Base-by-base conservation (phyloP, 2,888 invertebrate species). In the Synanthedon vespiformis region DNA sequence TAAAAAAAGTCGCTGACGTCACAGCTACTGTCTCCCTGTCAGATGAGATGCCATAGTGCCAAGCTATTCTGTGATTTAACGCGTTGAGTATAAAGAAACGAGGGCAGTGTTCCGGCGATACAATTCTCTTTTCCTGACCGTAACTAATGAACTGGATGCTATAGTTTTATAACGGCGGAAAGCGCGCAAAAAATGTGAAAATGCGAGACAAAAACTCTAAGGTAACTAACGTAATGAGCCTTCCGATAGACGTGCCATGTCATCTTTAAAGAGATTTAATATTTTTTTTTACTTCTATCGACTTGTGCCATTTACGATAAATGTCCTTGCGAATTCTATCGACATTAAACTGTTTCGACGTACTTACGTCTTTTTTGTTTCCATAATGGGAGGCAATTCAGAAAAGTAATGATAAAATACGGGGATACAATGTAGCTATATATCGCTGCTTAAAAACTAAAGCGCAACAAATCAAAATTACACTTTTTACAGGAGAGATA, bases 91-190 rank as follows among this genome's bases (percentile, higher is more conserved):
- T 18, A 48, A 16, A 48, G 48, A 14, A 48, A 18, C 10, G 48
- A 48, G 13, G 48, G 12, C 18, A 12, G 16, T 16, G 16, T 48
- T 48, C 48, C 8, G 3, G 16, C 13, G 48, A 14, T 10, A 48
- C 13, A 8, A 14, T 48, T 16, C 48, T 16, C 18, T 22, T 16
- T 48, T 11, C 4, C 48, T 13, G 16, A n/a, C 34, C 22, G 34
- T 27, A 40, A 13, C 27, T 50, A 50, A 50, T 50, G 50, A 50
- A 50, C 40, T 27, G 50, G 50, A 18, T 50, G 12, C n/a, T 44
- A 22, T 48, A 48, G 48, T 48, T 48, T 44, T 16, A 1, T 3
- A n/a, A 14, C 14, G 3, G 16, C 22, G 50, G 13, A 40, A 34
- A 34, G 22, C 13, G 27, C 27, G 14, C 50, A 50, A 50, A 50